Percentiles rank a stretch among this genome's conserved stretches.
phyloP scores from a whole-genome alignment of 2,113 vertebrate genomes.

The Pleuronectes platessa region DNA sequence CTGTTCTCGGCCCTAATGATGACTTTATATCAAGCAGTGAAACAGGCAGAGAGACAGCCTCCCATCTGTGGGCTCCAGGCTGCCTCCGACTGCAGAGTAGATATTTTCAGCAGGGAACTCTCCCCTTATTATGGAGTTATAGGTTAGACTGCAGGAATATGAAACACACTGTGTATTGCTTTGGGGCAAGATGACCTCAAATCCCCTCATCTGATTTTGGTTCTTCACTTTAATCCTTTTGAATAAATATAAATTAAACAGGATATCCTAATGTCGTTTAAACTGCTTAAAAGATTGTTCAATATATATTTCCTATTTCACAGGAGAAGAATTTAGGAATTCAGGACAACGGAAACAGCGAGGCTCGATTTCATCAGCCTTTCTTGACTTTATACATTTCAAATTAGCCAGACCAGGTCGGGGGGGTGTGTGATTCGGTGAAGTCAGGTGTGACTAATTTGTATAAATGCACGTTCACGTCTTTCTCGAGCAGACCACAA shows the following conservation, averaged over 20 bases:
- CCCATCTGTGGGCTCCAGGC: neutral
- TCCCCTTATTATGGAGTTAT: conserved; percentile 11
- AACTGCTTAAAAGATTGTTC: too few species aligned
- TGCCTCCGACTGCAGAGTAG: conserved; percentile 8
- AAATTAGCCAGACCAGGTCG: neutral
- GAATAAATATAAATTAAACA: neutral
- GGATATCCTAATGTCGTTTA: neutral
- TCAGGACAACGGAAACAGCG: neutral
- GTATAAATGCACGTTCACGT: neutral
- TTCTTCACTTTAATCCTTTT: neutral
- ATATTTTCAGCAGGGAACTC: conserved; percentile 4
- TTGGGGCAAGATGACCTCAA: neutral
- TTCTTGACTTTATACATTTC: neutral
- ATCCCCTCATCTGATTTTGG: neutral
- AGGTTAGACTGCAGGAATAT: neutral
- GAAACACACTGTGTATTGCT: neutral
- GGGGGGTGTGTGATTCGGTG: neutral
- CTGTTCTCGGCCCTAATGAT: conserved; percentile 28
- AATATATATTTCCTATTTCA: neutral
- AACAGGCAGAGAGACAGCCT: neutral
- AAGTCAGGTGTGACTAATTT: neutral
- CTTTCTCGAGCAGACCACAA: neutral
- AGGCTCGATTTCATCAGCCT: neutral
- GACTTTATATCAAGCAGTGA: conserved; percentile 27
- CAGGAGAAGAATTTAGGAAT: neutral